phyloP scores from a whole-genome alignment of 2,797 vertebrate genomes.

The Tragelaphus eurycerus region DNA sequence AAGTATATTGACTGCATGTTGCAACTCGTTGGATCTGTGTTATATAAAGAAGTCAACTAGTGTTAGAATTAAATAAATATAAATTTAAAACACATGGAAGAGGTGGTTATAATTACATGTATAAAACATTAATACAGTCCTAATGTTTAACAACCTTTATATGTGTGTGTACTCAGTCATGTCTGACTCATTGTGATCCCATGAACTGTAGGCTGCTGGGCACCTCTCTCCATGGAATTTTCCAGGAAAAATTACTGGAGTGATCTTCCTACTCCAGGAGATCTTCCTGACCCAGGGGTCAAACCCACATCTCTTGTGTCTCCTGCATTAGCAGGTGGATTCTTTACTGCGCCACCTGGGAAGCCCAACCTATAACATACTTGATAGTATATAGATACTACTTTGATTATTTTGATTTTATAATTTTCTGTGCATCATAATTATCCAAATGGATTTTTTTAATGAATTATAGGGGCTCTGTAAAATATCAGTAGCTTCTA shows the following conservation, averaged over 20 bases:
- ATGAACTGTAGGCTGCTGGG: not conserved
- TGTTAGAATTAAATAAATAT: not conserved
- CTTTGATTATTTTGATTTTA: not conserved
- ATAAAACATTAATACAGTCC: not conserved
- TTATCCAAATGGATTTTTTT: not conserved
- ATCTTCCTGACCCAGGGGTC: not conserved
- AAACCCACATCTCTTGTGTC: not conserved
- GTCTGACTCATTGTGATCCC: not conserved
- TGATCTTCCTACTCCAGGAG: not conserved
- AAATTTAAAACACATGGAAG: not conserved
- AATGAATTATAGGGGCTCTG: not conserved
- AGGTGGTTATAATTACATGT: not conserved
- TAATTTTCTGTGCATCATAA: not conserved
- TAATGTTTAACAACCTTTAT: not conserved
- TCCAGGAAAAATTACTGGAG: not conserved
- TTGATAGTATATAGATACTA: not conserved
- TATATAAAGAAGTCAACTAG: not conserved
- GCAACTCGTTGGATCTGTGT: not conserved
- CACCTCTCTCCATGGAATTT: not conserved
- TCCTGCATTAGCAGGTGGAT: not conserved
- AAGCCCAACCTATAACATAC: not conserved
- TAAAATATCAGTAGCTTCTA: not conserved
- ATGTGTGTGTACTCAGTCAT: not conserved
- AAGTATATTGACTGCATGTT: not conserved
- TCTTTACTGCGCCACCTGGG: not conserved